Base-by-base conservation (phyloP, 2,888 invertebrate genomes). In the Hypselothyrea guttata region DNA sequence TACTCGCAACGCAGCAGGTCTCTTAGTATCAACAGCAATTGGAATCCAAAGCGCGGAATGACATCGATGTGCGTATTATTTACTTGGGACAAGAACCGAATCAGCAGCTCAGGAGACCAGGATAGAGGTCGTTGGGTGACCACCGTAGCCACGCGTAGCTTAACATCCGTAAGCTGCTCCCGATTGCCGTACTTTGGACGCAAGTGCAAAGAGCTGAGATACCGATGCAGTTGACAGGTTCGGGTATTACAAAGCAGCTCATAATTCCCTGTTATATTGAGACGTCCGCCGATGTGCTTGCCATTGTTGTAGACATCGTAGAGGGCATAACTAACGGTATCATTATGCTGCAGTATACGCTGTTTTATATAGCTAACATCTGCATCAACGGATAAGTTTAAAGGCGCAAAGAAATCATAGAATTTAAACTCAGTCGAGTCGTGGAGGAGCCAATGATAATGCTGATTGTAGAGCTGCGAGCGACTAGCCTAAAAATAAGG, bases 281-380 rank as follows among this genome's bases (percentile, higher is more conserved):
- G 61, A 40, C 78, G 70, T 0, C 90, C 90, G 5, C 90, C 90
- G 42, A 87, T 77, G 8, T 65, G 69, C 2, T 76, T 83, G 0
- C 90, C 90, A 67, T 89, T 88, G 54, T 84, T 89, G 51, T 89
- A 90, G 7, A 90, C 83, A 73, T 90, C 90, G 38, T 86, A 88
- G 1, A 86, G 54, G 1, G 71, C 40, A 38, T 68, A 87, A 1
- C 53, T 40, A 9, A 58, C 45, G 0, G 38, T 4, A 2, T 18
- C 12, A 5, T 41, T 11, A 28, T 33, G 53, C 0, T 13, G 11
- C 22, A 40, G 7, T 0, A n/a, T 0, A 1, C 13, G 9, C 34
- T 57, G 51, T 13, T 49, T 52, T 0, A 82, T 70, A 47, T 84
- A 89, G 4, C 75, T 86, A 7, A 89, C 69, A 57, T 90, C 85